phyloP scores from a whole-genome alignment of 2,113 vertebrate species.

The Trematomus loennbergii region DNA sequence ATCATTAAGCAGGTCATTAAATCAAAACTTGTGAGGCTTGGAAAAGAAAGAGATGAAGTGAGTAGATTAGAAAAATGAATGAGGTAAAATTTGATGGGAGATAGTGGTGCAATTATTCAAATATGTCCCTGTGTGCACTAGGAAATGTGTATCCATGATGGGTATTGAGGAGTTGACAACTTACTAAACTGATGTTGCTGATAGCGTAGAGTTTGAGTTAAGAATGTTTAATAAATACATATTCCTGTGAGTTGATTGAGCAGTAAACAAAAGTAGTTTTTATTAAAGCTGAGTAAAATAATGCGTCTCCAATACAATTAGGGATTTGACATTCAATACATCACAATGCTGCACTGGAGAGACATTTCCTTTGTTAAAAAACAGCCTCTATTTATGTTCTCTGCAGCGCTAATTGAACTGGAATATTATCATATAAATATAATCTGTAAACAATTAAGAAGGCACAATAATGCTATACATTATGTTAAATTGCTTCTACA shows the following conservation, averaged over 20 bases:
- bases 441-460: conserved; percentile 28
- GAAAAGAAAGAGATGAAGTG: conserved; percentile 64
- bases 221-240: conserved; percentile 3
- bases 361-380: neutral
- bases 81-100: conserved; percentile 83
- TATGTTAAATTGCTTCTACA: conserved; percentile 33
- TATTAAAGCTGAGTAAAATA: conserved; percentile 1
- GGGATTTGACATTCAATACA: neutral
- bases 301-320: neutral
- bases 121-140: conserved; percentile 79
- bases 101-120: conserved; percentile 83
- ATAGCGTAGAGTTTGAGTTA: neutral
- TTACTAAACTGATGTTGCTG: conserved; percentile 32
- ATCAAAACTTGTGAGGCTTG: conserved; percentile 89
- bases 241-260: neutral
- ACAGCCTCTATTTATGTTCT: neutral
- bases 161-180: conserved; percentile 82
- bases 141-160: conserved; percentile 78
- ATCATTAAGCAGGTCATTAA: conserved; percentile 94
- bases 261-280: neutral
- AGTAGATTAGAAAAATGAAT: conserved; percentile 75
- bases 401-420: neutral
- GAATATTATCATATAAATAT: conserved; percentile 10
- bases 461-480: conserved; percentile 6
- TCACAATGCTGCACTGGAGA: neutral